These are phyloP conservation scores for Drosophila bocqueti DNA, from an alignment of 1,140 invertebrate genomes.

Conservation along the genomic window DNA sequence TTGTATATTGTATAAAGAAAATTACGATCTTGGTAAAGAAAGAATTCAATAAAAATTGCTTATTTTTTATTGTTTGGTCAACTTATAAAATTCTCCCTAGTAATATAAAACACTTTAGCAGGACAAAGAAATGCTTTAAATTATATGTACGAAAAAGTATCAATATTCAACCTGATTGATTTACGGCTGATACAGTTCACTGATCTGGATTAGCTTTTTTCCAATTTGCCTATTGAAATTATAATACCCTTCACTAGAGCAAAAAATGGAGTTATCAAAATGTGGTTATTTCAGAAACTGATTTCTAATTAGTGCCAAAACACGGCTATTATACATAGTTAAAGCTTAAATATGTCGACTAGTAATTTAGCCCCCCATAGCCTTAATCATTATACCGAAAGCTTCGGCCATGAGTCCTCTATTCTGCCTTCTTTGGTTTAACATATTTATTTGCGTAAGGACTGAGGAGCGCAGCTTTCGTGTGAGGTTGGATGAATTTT, in stretches of 20 bases:
- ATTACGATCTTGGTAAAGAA: too few relatives aligned
- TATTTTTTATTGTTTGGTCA: too few relatives aligned
- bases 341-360: background rate
- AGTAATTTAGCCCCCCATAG: background rate
- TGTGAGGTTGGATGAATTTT: slow-evolving; percentile 39
- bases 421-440: slow-evolving; percentile 12
- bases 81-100: too few relatives aligned
- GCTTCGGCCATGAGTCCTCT: slow-evolving; percentile 18
- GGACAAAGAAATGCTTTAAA: too few relatives aligned
- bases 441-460: background rate
- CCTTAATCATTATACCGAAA: slow-evolving; percentile 5
- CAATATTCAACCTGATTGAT: background rate
- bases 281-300: background rate
- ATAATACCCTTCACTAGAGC: background rate
- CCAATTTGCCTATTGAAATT: background rate
- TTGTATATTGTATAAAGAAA: background rate
- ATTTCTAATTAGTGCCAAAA: background rate
- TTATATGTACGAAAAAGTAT: too few relatives aligned
- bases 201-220: background rate
- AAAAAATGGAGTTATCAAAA: background rate
- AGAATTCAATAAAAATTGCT: background rate
- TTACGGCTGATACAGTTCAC: background rate
- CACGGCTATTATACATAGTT: background rate
- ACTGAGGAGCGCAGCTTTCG: slow-evolving; percentile 32
- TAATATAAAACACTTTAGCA: too few relatives aligned